phyloP scores from a whole-genome alignment of 2,113 vertebrate species.

The Sardina pilchardus region DNA sequence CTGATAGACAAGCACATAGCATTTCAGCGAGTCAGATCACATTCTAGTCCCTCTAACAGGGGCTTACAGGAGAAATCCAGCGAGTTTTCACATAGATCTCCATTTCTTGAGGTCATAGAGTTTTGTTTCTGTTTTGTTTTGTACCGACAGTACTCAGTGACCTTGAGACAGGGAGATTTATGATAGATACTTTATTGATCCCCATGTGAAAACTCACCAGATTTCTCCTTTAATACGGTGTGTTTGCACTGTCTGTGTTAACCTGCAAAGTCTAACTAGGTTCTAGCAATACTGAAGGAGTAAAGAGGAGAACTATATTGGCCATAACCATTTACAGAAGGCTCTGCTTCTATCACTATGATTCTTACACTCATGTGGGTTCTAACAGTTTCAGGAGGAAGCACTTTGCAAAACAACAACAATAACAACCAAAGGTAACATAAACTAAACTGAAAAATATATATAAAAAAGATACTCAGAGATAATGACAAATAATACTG shows the following conservation, averaged over 20 bases:
- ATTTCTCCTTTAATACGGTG: too few relatives aligned
- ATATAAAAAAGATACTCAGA: constrained; percentile 20
- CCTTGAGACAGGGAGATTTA: too few relatives aligned
- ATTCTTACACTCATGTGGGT: neutral
- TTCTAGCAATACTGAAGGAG: neutral
- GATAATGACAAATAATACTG: constrained; percentile 50
- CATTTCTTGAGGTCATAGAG: too few relatives aligned
- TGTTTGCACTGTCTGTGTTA: neutral
- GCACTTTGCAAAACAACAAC: neutral
- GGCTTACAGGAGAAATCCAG: too few relatives aligned
- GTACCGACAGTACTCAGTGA: too few relatives aligned
- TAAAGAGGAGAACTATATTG: neutral
- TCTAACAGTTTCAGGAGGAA: neutral
- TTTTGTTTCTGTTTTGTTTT: too few relatives aligned
- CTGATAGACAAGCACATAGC: neutral
- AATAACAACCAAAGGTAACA: neutral
- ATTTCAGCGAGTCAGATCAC: neutral
- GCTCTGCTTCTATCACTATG: neutral
- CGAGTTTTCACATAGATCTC: too few relatives aligned
- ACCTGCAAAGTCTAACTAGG: neutral
- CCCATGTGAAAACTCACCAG: too few relatives aligned
- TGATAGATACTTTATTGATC: too few relatives aligned
- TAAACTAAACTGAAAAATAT: constrained; percentile 25
- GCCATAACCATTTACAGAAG: neutral
- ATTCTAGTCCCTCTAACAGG: neutral